Evolutionary conservation across 2,888 invertebrate genomes (phyloP).

Genomic region (Miltochrista miniata): DNA sequence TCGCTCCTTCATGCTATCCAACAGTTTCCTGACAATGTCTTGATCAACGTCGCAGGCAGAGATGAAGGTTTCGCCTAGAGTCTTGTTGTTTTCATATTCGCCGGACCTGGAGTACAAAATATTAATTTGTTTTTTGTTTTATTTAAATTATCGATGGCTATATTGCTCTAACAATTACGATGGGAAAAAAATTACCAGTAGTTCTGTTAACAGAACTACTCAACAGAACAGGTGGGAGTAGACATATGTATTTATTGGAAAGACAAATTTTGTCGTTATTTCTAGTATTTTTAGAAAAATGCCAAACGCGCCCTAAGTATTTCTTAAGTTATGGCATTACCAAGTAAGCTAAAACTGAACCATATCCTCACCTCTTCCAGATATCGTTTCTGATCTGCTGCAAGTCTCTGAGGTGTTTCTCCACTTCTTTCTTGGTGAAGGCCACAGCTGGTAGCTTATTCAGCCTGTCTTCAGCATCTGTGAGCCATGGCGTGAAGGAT

Average conservation of each 20-base stretch:
- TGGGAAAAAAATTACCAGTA: no score
- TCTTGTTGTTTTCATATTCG: conserved; percentile 95
- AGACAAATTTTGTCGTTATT: no score
- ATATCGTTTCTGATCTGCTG: conserved; percentile 96
- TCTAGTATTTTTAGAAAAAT: no score
- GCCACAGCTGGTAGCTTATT: conserved; percentile 90
- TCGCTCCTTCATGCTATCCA: conserved; percentile 91
- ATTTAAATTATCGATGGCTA: no score
- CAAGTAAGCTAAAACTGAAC: no score
- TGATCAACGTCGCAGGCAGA: conserved; percentile 95
- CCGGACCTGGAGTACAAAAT: conserved; percentile 84
- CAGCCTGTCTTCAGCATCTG: conserved; percentile 93
- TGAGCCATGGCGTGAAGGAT: conserved; percentile 93
- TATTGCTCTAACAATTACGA: no score
- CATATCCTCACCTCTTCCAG: conserved; percentile 86
- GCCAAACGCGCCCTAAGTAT: no score
- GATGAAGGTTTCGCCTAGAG: conserved; percentile 94
- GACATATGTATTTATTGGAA: no score
- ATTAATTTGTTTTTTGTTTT: neutral
- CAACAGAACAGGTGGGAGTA: no score
- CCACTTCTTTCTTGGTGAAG: conserved; percentile 93
- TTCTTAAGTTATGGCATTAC: no score
- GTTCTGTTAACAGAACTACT: no score
- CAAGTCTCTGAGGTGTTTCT: conserved; percentile 93
- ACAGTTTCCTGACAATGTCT: conserved; percentile 92